Evolutionary conservation across 92 coral and sea anemone genomes (phyloP), one percentile per base, ranked within the genome.

Genomic region (Epizoanthus scotinus): DNA sequence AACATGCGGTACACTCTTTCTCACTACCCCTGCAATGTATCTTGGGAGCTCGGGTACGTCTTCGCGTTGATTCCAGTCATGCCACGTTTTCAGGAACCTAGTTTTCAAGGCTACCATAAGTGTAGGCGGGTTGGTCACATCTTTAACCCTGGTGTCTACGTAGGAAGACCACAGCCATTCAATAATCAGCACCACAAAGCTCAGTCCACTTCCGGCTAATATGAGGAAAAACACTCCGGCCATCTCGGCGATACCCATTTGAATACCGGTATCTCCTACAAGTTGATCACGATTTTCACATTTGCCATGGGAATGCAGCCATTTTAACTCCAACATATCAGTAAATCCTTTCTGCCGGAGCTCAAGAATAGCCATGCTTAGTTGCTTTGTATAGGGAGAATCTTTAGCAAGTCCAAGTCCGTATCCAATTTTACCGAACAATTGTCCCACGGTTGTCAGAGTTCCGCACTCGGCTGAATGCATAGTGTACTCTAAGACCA

Each of bases 361-460:
- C 44, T 91, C 85, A 22, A 94, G 83, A 70, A 94, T 88, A 5
- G 86, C 98, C 34, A 85, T 71, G 56, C 91, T 89, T 2, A 94
- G 75, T 55, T 90, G 89, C 24, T 90, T 87, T 8, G 94, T 91
- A 78, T 83, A 92, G 5, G 91, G 94, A 2, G 98, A 94, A 69
- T 84, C 87, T 66, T 91, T 87, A 7, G 91, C 89, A 47, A 94
- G 87, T 5, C 98, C 98, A 67, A 94, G 82, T 21, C 98, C 98
- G 79, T 94, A 94, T 0, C 97, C 94, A 0, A 90, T 86, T 63
- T 89, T 88, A 8, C 97, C 93, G 64, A 94, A 84, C 24, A 91
- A 71, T 47, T 78, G 85, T 10, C 92, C 94, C 8, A 89, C 83
- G 8, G 94, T 94, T 22, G 87, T 87, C 20, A 94, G 81, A 26